Base-by-base conservation (phyloP, 2,797 vertebrate species). In the Cuniculus paca region DNA sequence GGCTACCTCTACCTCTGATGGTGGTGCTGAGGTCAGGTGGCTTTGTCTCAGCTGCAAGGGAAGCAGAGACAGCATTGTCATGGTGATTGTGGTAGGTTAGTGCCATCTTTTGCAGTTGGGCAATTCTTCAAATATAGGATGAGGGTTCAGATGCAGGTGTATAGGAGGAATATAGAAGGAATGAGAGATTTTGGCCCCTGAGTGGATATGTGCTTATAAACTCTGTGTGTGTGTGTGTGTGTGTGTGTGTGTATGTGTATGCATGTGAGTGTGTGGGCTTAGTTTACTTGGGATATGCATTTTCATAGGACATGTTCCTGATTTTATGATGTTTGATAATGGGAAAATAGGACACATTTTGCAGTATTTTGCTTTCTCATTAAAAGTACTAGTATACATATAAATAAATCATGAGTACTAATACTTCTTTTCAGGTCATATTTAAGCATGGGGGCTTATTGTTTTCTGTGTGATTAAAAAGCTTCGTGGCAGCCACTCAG, bases 401-500 rank as follows among this genome's bases (percentile, higher is more conserved):
- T 45, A 72, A 78, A 36, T 45, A 72, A 78, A 65, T 87, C 60
- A 48, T 34, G 75, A 60, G 78, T 42, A 54, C 20, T 9, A 68
- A 36, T 77, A 45, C 54, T 77, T 88, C 52, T 86, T 52, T 85
- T 79, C 39, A 42, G 52, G 48, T 84, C 39, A 24, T 52, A 31
- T 80, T 84, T 75, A 91, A 84, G 52, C 39, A 80, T 74, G 50
- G 80, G n/a, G 54, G 77, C 56, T 96, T 88, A 42, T 48, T 85
- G 68, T 39, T 88, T 90, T 90, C 68, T 88, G 22, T 91, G 86
- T 24, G 48, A 81, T 90, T 60, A 56, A 86, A 92, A 94, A 65
- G 54, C 61, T 87, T 78, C 87, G 31, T 68, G 54, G 50, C 54
- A 39, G 22, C 56, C 22, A 34, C 45, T 80, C 78, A 75, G 83